phyloP scores from a whole-genome alignment of 2,888 invertebrate genomes.

The Acanthosepion lycidas region DNA sequence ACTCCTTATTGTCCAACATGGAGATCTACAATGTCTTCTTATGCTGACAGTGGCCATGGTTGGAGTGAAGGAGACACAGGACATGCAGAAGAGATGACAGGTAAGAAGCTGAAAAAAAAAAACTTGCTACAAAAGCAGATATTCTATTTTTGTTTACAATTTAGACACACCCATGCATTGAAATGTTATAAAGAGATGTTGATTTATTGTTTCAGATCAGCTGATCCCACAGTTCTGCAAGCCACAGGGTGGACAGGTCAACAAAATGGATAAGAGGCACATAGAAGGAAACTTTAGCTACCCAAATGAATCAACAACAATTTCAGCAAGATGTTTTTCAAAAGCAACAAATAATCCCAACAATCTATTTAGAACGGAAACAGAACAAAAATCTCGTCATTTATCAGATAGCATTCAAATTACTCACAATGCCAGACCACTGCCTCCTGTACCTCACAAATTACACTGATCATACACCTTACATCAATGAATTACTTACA shows the following conservation, averaged over 20 bases:
- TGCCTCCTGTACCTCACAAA: background rate
- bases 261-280: background rate
- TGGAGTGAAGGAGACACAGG: conserved; percentile 18
- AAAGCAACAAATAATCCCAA: conserved; percentile 11
- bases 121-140: background rate
- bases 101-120: background rate
- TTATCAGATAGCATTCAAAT: conserved; percentile 33
- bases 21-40: background rate
- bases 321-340: background rate
- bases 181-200: background rate
- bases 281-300: background rate
- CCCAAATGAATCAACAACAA: conserved; percentile 20
- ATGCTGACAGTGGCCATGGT: background rate
- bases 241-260: background rate
- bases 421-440: conserved; percentile 33
- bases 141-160: background rate
- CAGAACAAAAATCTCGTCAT: background rate
- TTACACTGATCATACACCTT: background rate
- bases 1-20: background rate
- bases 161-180: background rate
- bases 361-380: background rate
- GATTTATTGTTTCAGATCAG: background rate
- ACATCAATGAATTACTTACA: background rate
- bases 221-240: background rate
- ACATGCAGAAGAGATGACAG: conserved; percentile 18